A percentile compares a stretch with the other conserved stretches of the same genome.
Conservation (phyloP, 2,888 invertebrate genomes). For the Eilema griseolum region DNA sequence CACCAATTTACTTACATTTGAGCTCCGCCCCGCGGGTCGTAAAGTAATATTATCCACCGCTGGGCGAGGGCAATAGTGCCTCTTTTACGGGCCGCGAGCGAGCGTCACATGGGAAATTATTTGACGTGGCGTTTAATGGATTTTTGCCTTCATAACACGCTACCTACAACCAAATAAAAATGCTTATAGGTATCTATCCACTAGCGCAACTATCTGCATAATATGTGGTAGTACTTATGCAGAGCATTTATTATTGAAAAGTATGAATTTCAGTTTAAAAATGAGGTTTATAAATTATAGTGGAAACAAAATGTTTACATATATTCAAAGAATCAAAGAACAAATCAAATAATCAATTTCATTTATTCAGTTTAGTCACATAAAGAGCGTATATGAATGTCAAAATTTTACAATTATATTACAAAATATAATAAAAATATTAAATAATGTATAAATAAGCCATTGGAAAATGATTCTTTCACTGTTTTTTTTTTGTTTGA, state of each 20-base stretch:
- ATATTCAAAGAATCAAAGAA: no score
- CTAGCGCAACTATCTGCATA: conserved; percentile 55
- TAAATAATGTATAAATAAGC: no score
- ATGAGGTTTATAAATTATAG: not conserved
- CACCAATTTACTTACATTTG: conserved; percentile 85
- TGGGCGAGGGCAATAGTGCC: conserved; percentile 85
- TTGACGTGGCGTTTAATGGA: conserved; percentile 87
- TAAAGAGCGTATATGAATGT: no score
- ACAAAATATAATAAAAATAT: no score
- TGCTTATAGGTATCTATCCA: conserved; percentile 63
- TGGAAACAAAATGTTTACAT: no score
- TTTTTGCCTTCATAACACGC: conserved; percentile 87
- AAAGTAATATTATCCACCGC: conserved; percentile 86
- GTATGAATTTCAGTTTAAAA: conserved; percentile 10
- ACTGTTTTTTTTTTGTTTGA: no score
- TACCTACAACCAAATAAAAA: conserved; percentile 83
- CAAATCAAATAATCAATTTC: no score
- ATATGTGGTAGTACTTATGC: conserved; percentile 31
- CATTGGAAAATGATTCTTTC: no score
- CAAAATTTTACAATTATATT: no score
- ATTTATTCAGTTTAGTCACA: no score
- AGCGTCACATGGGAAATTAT: conserved; percentile 87
- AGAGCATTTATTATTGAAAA: conserved; percentile 53
- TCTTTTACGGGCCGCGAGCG: conserved; percentile 86
- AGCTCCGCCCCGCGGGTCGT: conserved; percentile 81